A percentile compares a stretch with the other conserved stretches of the same genome.
These are phyloP conservation scores for Hydra vulgaris DNA, from an alignment of 30 jellyfish, hydroid and myxozoan species.

Conservation along the genomic window DNA sequence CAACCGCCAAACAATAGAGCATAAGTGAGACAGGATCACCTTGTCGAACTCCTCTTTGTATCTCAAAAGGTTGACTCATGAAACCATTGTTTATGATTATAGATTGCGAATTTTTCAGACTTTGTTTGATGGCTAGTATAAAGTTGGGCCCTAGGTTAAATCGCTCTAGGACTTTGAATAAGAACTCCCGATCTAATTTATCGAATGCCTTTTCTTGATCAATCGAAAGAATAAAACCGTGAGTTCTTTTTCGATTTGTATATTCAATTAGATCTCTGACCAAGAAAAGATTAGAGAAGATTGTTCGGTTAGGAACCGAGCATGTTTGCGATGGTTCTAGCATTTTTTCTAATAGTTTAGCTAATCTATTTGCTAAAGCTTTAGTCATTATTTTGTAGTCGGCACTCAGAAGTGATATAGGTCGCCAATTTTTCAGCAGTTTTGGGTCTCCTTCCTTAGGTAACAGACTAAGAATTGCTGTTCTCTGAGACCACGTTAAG, in stretches of 20 bases:
- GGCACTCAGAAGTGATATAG: slow-evolving; percentile 5
- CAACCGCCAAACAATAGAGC: not conserved
- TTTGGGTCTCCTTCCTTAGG: slow-evolving; percentile 17
- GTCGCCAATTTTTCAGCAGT: slow-evolving; percentile 13
- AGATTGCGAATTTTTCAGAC: not conserved
- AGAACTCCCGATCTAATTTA: slow-evolving; percentile 28
- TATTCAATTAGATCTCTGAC: slow-evolving; percentile 12
- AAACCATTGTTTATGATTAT: not conserved
- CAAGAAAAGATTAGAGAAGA: slow-evolving; percentile 16
- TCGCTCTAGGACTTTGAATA: slow-evolving; percentile 1
- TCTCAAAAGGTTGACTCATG: not conserved
- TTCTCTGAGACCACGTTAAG: not conserved
- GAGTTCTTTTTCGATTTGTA: not conserved
- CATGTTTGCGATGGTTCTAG: slow-evolving; percentile 30
- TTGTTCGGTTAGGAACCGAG: slow-evolving; percentile 33
- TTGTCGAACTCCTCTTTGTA: not conserved
- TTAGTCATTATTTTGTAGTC: slow-evolving; percentile 30
- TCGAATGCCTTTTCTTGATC: slow-evolving; percentile 48
- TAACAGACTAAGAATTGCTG: slow-evolving; percentile 11
- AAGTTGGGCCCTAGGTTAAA: slow-evolving; percentile 9
- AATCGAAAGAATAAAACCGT: slow-evolving; percentile 3
- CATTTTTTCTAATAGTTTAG: not conserved
- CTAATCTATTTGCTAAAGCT: slow-evolving; percentile 4
- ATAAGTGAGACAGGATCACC: not conserved
- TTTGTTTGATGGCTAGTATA: not conserved